Percentiles rank a stretch among this genome's conserved stretches.
Conservation (phyloP, 2,888 invertebrate species). For the Orgyia antiqua region DNA sequence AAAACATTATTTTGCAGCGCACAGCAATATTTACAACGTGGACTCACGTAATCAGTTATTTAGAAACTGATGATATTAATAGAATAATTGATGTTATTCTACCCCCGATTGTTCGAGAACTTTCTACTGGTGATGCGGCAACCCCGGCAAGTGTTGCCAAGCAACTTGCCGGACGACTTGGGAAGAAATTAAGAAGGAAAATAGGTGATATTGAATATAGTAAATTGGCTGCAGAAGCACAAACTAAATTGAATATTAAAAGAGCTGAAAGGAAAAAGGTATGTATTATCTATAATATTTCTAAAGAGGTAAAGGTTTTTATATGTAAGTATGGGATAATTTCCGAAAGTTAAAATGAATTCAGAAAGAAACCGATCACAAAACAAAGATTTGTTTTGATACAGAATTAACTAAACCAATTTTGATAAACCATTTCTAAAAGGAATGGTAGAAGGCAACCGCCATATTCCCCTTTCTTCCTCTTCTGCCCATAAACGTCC, state of each 20-base stretch:
- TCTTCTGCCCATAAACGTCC: too few relatives aligned
- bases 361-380: too few relatives aligned
- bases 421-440: too few relatives aligned
- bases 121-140: conserved; percentile 83
- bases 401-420: too few relatives aligned
- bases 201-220: conserved; percentile 88
- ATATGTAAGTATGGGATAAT: too few relatives aligned
- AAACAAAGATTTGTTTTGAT: too few relatives aligned
- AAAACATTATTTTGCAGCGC: conserved; percentile 83
- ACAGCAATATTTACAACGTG: conserved; percentile 90
- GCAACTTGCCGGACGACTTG: conserved; percentile 85
- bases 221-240: conserved; percentile 81
- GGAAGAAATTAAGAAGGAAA: conserved; percentile 84
- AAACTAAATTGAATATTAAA: conserved; percentile 82
- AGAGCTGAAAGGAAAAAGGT: conserved; percentile 87
- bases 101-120: conserved; percentile 88
- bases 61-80: conserved; percentile 78
- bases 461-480: too few relatives aligned
- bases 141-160: conserved; percentile 79
- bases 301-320: too few relatives aligned
- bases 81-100: conserved; percentile 82
- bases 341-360: too few relatives aligned
- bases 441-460: too few relatives aligned
- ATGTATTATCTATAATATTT: too few relatives aligned
- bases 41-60: conserved; percentile 83